Evolutionary conservation across 2,888 invertebrate genomes (phyloP).

Genomic region (Oscheius onirici): DNA sequence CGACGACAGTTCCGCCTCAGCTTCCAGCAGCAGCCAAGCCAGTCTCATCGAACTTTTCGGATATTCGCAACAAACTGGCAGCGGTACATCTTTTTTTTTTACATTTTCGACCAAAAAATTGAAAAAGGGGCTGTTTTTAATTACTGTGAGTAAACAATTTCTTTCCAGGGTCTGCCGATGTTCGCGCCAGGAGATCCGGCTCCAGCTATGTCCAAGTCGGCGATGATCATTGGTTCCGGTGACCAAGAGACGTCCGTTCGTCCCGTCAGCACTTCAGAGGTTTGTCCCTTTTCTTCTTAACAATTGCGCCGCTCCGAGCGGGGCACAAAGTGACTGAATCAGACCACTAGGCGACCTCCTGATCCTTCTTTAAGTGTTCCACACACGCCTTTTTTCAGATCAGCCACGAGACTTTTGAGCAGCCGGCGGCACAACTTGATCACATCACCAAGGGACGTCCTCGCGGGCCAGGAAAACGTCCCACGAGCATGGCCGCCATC

Average conservation of each 20-base stretch:
- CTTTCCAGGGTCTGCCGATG: conserved; percentile 20
- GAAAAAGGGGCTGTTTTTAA: too few species aligned
- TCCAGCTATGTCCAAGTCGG: conserved; percentile 25
- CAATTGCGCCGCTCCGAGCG: background rate
- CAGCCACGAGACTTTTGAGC: background rate
- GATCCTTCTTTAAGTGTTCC: conserved; percentile 6
- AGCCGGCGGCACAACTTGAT: conserved; percentile 12
- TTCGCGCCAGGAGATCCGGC: conserved; percentile 29
- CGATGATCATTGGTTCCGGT: conserved; percentile 26
- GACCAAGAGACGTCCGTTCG: background rate
- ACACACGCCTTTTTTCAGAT: background rate
- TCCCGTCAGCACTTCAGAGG: conserved; percentile 31
- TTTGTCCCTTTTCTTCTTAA: background rate
- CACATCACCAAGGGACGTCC: conserved; percentile 49
- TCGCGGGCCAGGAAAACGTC: conserved; percentile 47
- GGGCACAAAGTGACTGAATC: background rate
- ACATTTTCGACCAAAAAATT: background rate
- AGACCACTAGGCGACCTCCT: background rate
- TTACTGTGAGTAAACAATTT: too few species aligned
- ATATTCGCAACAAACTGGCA: conserved; percentile 22
- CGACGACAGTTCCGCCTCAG: background rate
- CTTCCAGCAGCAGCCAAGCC: conserved; percentile 2
- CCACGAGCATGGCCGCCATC: conserved; percentile 51
- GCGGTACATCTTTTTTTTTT: background rate
- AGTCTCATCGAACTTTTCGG: conserved; percentile 29